Evolutionary conservation across 2,797 vertebrate species (phyloP).

Genomic region (Gephyroberyx darwinii): DNA sequence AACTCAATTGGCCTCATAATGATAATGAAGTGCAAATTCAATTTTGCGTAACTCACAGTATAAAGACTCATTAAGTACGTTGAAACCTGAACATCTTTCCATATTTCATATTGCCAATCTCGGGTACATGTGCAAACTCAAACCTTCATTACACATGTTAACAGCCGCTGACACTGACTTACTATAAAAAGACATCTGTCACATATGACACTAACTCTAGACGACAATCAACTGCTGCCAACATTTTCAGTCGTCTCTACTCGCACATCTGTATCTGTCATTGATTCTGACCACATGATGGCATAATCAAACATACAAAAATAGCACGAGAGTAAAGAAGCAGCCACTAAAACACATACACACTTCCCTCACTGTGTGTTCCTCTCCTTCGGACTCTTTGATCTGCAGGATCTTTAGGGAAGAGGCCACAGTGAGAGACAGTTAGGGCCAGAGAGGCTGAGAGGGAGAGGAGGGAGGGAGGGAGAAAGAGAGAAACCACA

Average conservation of each 20-base stretch:
- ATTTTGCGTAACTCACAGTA: not conserved
- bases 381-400: constrained; percentile 44
- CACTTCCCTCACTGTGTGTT: constrained; percentile 66
- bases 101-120: constrained; percentile 23
- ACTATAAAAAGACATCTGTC: constrained; percentile 37
- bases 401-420: constrained; percentile 47
- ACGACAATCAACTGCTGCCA: constrained; percentile 43
- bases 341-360: constrained; percentile 60
- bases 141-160: constrained; percentile 32
- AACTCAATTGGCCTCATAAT: constrained; percentile 14
- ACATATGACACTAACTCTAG: constrained; percentile 25
- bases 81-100: constrained; percentile 7
- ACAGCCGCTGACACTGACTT: constrained; percentile 25
- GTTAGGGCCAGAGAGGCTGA: constrained; percentile 11
- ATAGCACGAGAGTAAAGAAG: constrained; percentile 58
- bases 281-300: constrained; percentile 60
- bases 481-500: constrained; percentile 64
- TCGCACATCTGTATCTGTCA: constrained; percentile 50
- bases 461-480: constrained; percentile 23
- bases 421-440: constrained; percentile 46
- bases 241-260: constrained; percentile 33
- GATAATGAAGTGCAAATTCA: constrained; percentile 8
- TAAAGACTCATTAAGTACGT: not conserved
- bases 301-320: constrained; percentile 64
- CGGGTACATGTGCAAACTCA: constrained; percentile 23